Base-by-base conservation (phyloP, 2,888 invertebrate species). In the Synergus itoensis region DNA sequence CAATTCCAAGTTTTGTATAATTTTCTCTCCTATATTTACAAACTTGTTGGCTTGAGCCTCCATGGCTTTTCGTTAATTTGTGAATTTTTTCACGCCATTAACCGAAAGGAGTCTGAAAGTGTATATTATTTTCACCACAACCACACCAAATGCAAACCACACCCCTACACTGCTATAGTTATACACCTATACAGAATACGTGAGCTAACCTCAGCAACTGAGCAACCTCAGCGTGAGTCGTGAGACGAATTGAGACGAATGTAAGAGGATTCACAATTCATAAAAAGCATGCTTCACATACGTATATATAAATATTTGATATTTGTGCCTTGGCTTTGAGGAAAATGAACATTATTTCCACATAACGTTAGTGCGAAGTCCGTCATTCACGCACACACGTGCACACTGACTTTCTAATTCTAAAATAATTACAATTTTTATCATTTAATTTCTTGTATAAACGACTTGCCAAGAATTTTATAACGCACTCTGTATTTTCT, bases 1-100 rank as follows among this genome's bases (percentile, higher is more conserved):
- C 53, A 79, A 82, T 63, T 86, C 83, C 69, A 91, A 80, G 64
- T 84, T 89, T 57, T 80, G 82, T 48, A 90, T 81, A 82, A 91
- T 88, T 78, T 82, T 88, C 60, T 86, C 77, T 64, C 90, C 90
- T 40, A 87, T 57, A 45, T 57, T 63, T 14, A 53, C 60, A 62
- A 82, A 81, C 41, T 78, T 69, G 48, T 73, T 80, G 28, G 78
- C 78, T 60, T 80, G 21, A 79, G 78, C 78, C 79, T 82, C 82
- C 82, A 82, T 83, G 73, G 73, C 36, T 57, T 53, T 73, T 40
- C 12, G 5, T 1, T 73, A 16, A 36, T 53, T 57, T 57, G 5
- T 28, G 3, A 48, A 53, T 9, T 36, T 73, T 28, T 53, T 53
- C n/a, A 57, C n/a, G 73, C 53, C 73, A 73, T 73, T 40, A 57